A percentile compares a stretch with the other conserved stretches of the same genome.
Evolutionary conservation across 2,888 invertebrate genomes (phyloP).

Genomic region (Cylloceria caligata): DNA sequence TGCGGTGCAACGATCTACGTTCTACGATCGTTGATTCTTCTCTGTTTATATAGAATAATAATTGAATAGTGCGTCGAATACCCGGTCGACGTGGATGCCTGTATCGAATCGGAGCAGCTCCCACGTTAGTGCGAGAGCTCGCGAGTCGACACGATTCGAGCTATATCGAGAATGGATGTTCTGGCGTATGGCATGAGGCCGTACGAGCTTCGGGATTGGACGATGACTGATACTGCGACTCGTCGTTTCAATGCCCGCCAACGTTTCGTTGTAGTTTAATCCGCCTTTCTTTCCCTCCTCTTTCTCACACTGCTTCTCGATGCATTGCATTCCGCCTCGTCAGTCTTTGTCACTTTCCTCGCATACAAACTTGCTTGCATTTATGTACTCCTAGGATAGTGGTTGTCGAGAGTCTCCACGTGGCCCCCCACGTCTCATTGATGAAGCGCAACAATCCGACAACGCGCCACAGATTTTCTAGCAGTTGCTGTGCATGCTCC

Average conservation of each 20-base stretch:
- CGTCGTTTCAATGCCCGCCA: slow-evolving; percentile 47
- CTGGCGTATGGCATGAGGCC: slow-evolving; percentile 65
- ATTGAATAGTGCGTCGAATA: slow-evolving; percentile 20
- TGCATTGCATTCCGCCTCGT: neutral
- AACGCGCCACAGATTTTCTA: slow-evolving; percentile 2
- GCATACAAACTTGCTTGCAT: slow-evolving; percentile 8
- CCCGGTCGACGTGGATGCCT: neutral
- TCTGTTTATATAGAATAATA: slow-evolving; percentile 18
- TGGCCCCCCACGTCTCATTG: slow-evolving; percentile 32
- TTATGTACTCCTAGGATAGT: neutral
- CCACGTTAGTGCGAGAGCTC: slow-evolving; percentile 36
- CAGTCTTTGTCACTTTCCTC: neutral
- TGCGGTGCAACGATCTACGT: slow-evolving; percentile 46
- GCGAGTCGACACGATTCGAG: slow-evolving; percentile 14
- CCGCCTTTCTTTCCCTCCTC: neutral
- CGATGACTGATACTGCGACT: slow-evolving; percentile 54
- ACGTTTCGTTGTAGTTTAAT: slow-evolving; percentile 31
- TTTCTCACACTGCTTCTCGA: neutral
- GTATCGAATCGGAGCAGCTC: slow-evolving; percentile 38
- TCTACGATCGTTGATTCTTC: neutral
- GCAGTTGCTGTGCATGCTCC: neutral
- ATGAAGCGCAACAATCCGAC: slow-evolving; percentile 21
- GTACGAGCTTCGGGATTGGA: slow-evolving; percentile 61
- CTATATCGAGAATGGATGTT: slow-evolving; percentile 67
- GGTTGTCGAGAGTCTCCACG: slow-evolving; percentile 22